Percentiles rank a stretch among this genome's conserved stretches.
phyloP scores from a whole-genome alignment of 2,113 vertebrate species.

The Chloebia gouldiae region DNA sequence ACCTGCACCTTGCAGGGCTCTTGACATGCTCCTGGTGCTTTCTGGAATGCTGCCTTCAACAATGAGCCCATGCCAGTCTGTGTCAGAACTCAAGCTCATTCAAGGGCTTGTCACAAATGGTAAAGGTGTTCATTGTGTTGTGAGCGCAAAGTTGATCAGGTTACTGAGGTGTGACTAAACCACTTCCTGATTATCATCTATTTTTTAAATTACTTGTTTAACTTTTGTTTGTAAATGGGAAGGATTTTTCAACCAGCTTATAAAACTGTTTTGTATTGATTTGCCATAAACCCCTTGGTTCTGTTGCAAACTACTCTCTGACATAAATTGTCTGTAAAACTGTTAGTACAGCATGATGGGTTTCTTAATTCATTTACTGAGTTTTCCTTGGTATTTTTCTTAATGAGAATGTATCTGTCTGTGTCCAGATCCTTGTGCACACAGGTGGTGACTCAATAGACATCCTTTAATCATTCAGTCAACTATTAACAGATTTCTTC shows the following conservation, averaged over 20 bases:
- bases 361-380: not conserved
- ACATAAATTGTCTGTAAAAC: not conserved
- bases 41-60: not conserved
- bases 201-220: not conserved
- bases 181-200: not conserved
- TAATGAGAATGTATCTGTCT: not conserved
- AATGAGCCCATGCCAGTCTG: not conserved
- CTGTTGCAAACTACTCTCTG: not conserved
- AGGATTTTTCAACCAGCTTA: not conserved
- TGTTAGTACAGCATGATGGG: not conserved
- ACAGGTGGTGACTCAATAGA: not conserved
- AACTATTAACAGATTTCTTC: not conserved
- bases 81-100: not conserved
- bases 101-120: not conserved
- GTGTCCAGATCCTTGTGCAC: not conserved
- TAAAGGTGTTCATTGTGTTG: not conserved
- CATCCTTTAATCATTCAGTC: not conserved
- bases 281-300: not conserved
- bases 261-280: not conserved
- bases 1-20: not conserved
- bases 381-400: constrained; percentile 7
- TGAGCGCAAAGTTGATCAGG: not conserved
- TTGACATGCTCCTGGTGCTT: not conserved
- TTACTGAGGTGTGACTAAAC: not conserved
- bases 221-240: not conserved